Base-by-base conservation (phyloP, 2,888 invertebrate species). In the Dryadula phaetusa region DNA sequence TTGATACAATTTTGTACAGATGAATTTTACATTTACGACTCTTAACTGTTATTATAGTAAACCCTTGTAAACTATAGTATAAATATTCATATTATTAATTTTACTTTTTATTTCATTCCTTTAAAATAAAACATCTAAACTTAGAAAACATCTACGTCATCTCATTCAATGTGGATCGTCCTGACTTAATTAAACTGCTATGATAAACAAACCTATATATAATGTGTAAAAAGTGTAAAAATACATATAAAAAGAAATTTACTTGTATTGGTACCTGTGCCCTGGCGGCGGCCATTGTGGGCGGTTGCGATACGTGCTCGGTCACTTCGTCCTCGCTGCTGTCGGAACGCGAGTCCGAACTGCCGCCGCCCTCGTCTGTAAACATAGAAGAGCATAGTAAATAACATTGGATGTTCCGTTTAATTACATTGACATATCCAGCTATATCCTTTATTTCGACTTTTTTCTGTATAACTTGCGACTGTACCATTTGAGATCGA, bases 291-390 rank as follows among this genome's bases (percentile, higher is more conserved):
- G 90, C 87, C 90, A 90, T 90, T 78, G 81, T 82, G 79, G 86
- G 80, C 40, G 86, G 85, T 37, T 87, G 80, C 40, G 89, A 79
- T 81, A 95, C 94, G 89, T 96, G 96, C 85, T 96, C 95, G 47
- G 95, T 95, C 86, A 96, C 95, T 93, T 96, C 95, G 95, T 96
- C 96, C 86, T 96, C 96, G 89, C 96, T 96, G 88, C 96, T 95
- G 86, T 96, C 95, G 66, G 95, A 94, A 67, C 94, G 95, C 49
- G 86, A 86, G 76, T 90, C 92, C 70, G 89, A 88, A 74, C 89
- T 90, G 80, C 88, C 95, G 74, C 90, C 95, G 79, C 95, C 95
- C 87, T 95, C 95, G 94, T 95, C 95, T 95, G 89, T 0, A 60
- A 60, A 16, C 58, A 44, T 28, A 10, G n/a, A 42, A 16, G 16